Evolutionary conservation across 2,113 vertebrate genomes (phyloP), one percentile per base, ranked within the genome.

Genomic region (Patagioenas fasciata): DNA sequence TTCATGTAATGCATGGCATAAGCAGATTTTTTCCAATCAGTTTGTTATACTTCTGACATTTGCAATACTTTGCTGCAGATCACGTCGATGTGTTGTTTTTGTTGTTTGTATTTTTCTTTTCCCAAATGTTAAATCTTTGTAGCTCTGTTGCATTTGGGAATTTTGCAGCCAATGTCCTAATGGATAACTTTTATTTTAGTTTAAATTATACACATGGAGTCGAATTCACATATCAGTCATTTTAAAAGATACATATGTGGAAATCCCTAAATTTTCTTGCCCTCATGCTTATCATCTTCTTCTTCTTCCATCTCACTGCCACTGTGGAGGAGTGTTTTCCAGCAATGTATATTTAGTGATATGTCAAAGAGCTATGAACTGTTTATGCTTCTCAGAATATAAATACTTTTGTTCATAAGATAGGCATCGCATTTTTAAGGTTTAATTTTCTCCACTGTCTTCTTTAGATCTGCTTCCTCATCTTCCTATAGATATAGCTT

Each of bases 401-500:
- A 92, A 83, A 73, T 70, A 86, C 36, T 54, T 90, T 42, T 50
- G 21, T 40, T 72, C 80, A 28, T 60, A 74, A 74, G 64, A 74
- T 10, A 85, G 53, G 12, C 10, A 31, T 70, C 86, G 31, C 64
- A 54, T 88, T 96, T 80, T 88, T 77, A 83, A 73, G 38, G 47
- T 73, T 80, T 86, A 20, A 78, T 95, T 93, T 93, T 75, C 78
- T 38, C 75, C 9, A 58, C 20, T 18, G 20, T 74, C 23, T 26
- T 69, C 53, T 80, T 29, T 5, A 1, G 34, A 53, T 88, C 54
- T 80, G 21, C 71, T 91, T 79, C 26, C 38, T 80, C 40, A 23
- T 79, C 20, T 93, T 60, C 34, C 61, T 85, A 0, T 44, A 72
- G 48, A 57, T 75, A 3, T n/a, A 58, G 47, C 31, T 84, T 84